These are phyloP conservation scores for Lateolabrax maculatus DNA, from an alignment of 2,797 vertebrate species.

Conservation along the genomic window DNA sequence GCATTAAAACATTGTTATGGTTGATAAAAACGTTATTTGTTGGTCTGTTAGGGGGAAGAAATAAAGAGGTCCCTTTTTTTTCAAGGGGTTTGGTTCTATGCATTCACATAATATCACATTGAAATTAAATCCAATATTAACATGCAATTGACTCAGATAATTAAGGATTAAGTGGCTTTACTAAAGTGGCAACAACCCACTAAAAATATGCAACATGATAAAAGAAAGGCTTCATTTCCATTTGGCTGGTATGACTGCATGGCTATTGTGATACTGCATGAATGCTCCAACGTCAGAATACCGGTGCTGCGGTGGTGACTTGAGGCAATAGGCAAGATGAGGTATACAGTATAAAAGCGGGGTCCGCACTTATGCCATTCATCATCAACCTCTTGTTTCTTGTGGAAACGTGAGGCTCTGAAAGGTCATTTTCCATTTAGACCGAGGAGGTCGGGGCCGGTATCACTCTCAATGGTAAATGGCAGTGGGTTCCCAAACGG, in stretches of 20 bases:
- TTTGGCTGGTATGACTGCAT: neutral
- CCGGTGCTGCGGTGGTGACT: slow-evolving; percentile 41
- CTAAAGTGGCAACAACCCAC: neutral
- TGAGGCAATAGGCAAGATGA: slow-evolving; percentile 34
- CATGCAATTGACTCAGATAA: neutral
- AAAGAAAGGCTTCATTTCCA: neutral
- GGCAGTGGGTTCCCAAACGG: slow-evolving; percentile 41
- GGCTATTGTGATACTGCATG: neutral
- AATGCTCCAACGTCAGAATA: neutral
- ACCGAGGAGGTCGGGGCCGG: slow-evolving; percentile 42
- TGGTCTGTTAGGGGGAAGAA: too few species aligned
- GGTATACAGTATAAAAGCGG: slow-evolving; percentile 2
- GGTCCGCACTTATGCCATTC: slow-evolving; percentile 29
- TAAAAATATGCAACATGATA: neutral
- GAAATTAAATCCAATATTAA: too few species aligned
- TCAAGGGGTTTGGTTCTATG: too few species aligned
- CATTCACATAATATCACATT: too few species aligned
- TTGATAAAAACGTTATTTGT: too few species aligned
- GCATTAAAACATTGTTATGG: too few species aligned
- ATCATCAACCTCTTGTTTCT: slow-evolving; percentile 45
- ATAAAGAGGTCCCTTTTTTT: too few species aligned
- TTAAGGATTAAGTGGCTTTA: neutral
- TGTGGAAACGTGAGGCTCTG: slow-evolving; percentile 33
- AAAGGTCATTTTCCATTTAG: slow-evolving; percentile 67
- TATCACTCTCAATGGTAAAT: slow-evolving; percentile 52